Evolutionary conservation across 2,113 vertebrate genomes (phyloP).

Genomic region (Gavia stellata): DNA sequence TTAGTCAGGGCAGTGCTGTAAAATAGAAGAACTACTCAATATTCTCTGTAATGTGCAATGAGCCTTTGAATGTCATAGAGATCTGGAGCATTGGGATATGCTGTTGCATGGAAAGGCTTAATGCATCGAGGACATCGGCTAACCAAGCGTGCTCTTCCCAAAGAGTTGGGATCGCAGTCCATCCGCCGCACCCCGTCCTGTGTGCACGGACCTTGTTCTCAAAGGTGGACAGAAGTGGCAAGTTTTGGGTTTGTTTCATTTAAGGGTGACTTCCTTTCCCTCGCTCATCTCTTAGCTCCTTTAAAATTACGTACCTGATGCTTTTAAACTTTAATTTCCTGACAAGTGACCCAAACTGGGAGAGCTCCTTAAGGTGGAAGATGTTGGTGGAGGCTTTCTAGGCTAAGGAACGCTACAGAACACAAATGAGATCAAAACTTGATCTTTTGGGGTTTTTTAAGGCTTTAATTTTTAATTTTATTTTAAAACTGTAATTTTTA

Average conservation of each 20-base stretch:
- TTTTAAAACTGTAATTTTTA: neutral
- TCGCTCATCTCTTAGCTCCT: neutral
- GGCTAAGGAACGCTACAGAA: neutral
- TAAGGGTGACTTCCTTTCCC: neutral
- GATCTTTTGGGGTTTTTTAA: neutral
- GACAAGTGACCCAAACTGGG: neutral
- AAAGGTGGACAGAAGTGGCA: neutral
- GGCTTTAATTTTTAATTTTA: neutral
- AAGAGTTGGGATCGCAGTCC: neutral
- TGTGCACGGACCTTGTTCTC: neutral
- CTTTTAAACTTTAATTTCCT: neutral
- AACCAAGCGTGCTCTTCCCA: neutral
- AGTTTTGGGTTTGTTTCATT: neutral
- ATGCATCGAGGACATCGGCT: neutral
- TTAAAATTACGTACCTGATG: neutral
- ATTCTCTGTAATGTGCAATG: rapidly evolving
- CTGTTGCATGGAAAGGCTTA: neutral
- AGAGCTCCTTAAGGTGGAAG: neutral
- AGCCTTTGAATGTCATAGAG: neutral
- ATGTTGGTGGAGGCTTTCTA: neutral
- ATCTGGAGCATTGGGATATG: neutral
- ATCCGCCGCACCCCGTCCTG: neutral
- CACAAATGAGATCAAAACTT: neutral
- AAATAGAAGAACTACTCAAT: rapidly evolving
- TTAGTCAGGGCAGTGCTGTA: neutral